phyloP scores from a whole-genome alignment of 1,140 invertebrate species.

The Bombyx mandarina region DNA sequence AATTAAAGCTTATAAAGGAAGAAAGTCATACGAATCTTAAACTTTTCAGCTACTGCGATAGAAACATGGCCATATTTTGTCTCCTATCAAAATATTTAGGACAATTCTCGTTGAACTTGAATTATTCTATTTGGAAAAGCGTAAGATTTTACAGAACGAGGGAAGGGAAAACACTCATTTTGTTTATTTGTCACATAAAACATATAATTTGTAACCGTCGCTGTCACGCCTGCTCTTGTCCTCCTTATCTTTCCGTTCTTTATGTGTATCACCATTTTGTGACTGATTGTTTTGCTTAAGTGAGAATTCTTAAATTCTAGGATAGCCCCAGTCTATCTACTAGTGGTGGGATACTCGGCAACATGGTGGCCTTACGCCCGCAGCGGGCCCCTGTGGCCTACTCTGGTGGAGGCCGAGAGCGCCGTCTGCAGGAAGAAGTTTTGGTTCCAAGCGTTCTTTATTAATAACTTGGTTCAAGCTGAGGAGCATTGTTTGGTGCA shows the following conservation, averaged over 20 bases:
- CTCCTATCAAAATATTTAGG: too few species aligned
- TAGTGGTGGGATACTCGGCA: conserved; percentile 42
- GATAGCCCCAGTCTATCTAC: conserved; percentile 31
- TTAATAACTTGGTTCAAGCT: conserved; percentile 70
- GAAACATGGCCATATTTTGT: too few species aligned
- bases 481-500: conserved; percentile 35
- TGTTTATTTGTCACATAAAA: neutral
- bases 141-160: too few species aligned
- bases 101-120: too few species aligned
- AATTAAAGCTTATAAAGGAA: too few species aligned
- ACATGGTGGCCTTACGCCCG: conserved; percentile 37
- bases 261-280: neutral
- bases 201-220: neutral
- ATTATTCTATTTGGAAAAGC: too few species aligned
- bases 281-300: too few species aligned
- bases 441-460: conserved; percentile 76
- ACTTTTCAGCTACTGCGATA: too few species aligned
- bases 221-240: too few species aligned
- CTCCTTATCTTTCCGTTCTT: neutral
- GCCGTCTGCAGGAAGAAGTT: conserved; percentile 72
- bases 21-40: too few species aligned
- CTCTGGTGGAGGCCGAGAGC: conserved; percentile 40
- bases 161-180: neutral
- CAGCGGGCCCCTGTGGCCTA: conserved; percentile 38
- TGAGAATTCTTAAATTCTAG: conserved; percentile 12